Conservation (phyloP, 2,888 invertebrate species). For the Diploptera punctata region DNA sequence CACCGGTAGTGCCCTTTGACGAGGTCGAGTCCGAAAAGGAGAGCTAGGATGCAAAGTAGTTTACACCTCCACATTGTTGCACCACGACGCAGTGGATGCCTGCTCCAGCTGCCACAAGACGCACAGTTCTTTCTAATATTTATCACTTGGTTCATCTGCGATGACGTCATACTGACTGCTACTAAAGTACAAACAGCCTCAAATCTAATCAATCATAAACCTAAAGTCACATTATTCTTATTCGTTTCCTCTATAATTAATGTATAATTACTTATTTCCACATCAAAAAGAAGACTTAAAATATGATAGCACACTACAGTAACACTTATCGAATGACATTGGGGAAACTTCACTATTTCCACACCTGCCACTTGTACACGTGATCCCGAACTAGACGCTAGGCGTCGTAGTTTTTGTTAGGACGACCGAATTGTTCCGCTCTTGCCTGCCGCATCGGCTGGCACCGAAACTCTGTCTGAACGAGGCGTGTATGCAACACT, state of each 20-base stretch:
- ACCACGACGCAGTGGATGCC: background rate
- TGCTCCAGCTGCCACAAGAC: too few species aligned
- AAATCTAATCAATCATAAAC: too few species aligned
- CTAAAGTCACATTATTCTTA: background rate
- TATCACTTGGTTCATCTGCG: too few species aligned
- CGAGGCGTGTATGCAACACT: background rate
- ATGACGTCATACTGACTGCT: too few species aligned
- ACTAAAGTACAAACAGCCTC: too few species aligned
- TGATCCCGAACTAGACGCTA: background rate
- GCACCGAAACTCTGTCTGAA: conserved; percentile 17
- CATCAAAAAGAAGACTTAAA: background rate
- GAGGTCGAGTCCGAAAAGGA: conserved; percentile 13
- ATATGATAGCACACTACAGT: too few species aligned
- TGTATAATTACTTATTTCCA: background rate
- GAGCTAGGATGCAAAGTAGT: conserved; percentile 3
- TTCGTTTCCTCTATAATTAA: background rate
- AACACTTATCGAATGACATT: background rate
- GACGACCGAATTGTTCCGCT: background rate
- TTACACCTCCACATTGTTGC: background rate
- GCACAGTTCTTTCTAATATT: too few species aligned
- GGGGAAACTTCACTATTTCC: background rate
- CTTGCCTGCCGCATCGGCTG: background rate
- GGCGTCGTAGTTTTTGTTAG: background rate
- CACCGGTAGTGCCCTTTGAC: conserved; percentile 32
- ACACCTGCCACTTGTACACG: background rate